Conservation (phyloP, 2,888 invertebrate genomes). For the Conistra vaccinii region DNA sequence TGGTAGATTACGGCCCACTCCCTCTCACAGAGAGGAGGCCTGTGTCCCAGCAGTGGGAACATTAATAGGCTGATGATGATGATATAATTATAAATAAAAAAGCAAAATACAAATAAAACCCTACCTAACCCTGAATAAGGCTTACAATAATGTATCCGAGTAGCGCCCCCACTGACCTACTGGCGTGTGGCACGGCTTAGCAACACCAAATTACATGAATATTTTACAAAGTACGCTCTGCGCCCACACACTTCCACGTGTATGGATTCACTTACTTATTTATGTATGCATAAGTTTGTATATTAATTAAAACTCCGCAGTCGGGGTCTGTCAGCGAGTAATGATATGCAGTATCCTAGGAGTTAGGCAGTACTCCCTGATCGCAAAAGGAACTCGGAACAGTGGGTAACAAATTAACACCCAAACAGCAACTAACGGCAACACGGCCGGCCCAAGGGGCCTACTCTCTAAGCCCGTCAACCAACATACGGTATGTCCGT, state of each 20-base stretch:
- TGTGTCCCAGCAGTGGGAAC: too few species aligned
- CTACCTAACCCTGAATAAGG: conserved; percentile 18
- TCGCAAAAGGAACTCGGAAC: not conserved
- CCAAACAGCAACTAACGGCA: not conserved
- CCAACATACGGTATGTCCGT: too few species aligned
- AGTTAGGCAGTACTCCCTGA: not conserved
- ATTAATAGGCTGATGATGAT: too few species aligned
- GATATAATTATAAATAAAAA: too few species aligned
- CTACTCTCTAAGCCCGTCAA: too few species aligned
- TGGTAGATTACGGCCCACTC: too few species aligned
- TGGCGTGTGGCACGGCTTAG: conserved; percentile 24
- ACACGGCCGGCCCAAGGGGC: not conserved
- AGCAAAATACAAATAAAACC: not conserved
- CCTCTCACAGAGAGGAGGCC: too few species aligned
- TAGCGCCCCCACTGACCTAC: conserved; percentile 46
- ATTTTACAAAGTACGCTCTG: conserved; percentile 52
- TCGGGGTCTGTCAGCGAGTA: not conserved
- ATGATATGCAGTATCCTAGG: too few species aligned
- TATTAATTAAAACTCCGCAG: not conserved
- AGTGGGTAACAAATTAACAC: too few species aligned
- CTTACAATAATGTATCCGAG: not conserved
- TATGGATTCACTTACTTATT: conserved; percentile 43
- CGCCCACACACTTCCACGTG: conserved; percentile 14
- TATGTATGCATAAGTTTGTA: conserved; percentile 12
- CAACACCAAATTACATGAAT: conserved; percentile 62